Evolutionary conservation across 2,113 vertebrate genomes (phyloP), one percentile per base, ranked within the genome.

Genomic region (Serilophus lunatus): DNA sequence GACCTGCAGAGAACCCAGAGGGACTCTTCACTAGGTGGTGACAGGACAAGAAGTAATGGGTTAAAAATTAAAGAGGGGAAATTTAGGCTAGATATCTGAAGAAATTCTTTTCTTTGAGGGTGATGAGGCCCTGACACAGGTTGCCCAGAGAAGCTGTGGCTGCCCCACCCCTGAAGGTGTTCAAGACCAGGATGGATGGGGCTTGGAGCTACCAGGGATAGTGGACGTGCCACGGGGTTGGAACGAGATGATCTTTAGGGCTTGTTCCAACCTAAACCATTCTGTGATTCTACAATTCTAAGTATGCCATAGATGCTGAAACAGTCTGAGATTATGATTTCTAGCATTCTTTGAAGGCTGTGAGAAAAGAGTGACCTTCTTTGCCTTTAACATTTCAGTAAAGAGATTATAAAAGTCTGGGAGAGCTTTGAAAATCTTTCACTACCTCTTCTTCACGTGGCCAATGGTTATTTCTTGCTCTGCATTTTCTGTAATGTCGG

Each of bases 401-500:
- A 61, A 88, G 25, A 36, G 35, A 64, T 42, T 5, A 65, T 38
- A 75, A 33, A 86, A 66, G 4, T n/a, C 49, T 47, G 47, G 35
- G 45, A 47, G 31, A 17, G 26, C 44, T 63, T 86, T 84, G 78
- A 82, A 89, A 91, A 78, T n/a, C 49, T 71, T 25, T 18, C 12
- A 19, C 51, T 51, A 45, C 22, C 45, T 80, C 18, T 92, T 28
- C 36, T 60, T 53, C 16, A 5, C 18, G 31, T 3, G 42, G 36
- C 36, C 68, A 31, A 0, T 18, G 22, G 57, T 64, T 36, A 7
- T 44, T 44, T 72, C 71, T 49, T 45, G 18, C 56, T 53, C 47
- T 77, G 71, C 33, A 60, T 49, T 28, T 36, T 13, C n/a, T 50
- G 11, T 42, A 35, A 2, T 2, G 5, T 20, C 0, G 0, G 53